Evolutionary conservation across 2,888 invertebrate species (phyloP), one percentile per base, ranked within the genome.

Genomic region (Hesperia comma): DNA sequence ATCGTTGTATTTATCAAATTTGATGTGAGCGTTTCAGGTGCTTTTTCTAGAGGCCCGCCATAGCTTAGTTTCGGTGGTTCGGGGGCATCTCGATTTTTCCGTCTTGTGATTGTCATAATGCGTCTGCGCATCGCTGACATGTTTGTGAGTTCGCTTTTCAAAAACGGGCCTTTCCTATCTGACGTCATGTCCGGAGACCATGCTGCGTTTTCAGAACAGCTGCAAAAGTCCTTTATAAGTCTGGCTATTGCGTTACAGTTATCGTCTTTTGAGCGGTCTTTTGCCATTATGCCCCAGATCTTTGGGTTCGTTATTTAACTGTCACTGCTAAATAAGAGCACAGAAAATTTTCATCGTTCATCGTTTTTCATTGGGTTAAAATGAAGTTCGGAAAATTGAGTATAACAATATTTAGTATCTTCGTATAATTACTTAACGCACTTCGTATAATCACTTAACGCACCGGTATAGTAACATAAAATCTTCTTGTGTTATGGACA

Each of bases 161-260:
- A 73, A 63, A 92, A 85, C 2, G 91, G 91, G 0, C 89, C 88
- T 68, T 87, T 86, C 32, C 87, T 76, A 4, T 89, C 86, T 1
- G 90, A 79, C 19, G 91, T 91, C 88, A 93, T 91, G 15, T 92
- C 90, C 1, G 93, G 93, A 0, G 93, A 93, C 93, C 93, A 93
- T 60, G 91, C 88, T 49, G 88, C 93, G 85, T 92, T 90, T 71
- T 93, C 92, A 0, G 93, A 88, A 66, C 93, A 93, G 71, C 93
- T 92, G 74, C 93, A 93, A 73, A 93, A 85, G 77, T 93, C 93
- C 71, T 92, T 93, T 26, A 93, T 84, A 32, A 92, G 79, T 69
- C 91, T 84, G 26, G 88, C 92, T 76, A 93, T 85, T 53, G 92
- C 88, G 71, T 86, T 90, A 76, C 93, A 93, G 76, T 85, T 88